Conservation (phyloP, 2,797 vertebrate genomes). For the Phoeniculus purpureus region DNA sequence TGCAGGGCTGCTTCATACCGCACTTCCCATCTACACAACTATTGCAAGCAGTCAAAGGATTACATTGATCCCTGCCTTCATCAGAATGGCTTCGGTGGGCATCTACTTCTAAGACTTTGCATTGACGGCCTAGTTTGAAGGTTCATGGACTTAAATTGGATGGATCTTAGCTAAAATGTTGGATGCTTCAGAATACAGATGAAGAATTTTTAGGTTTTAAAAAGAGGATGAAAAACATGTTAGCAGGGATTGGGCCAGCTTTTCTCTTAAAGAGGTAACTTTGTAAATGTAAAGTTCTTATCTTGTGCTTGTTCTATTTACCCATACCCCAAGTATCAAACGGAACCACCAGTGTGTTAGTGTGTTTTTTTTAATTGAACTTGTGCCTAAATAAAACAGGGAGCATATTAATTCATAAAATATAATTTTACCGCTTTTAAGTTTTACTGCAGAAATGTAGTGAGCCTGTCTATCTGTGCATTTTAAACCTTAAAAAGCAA, state of each 20-base stretch:
- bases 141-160: neutral
- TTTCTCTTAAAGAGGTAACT: neutral
- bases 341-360: neutral
- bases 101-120: neutral
- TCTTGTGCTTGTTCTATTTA: neutral
- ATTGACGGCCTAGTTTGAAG: neutral
- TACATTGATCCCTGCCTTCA: neutral
- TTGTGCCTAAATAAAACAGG: slow-evolving; percentile 23
- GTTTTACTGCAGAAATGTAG: neutral
- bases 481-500: neutral
- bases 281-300: neutral
- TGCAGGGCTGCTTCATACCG: neutral
- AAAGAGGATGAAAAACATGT: neutral
- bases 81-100: neutral
- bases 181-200: neutral
- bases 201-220: neutral
- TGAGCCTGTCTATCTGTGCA: neutral
- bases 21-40: neutral
- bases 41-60: neutral
- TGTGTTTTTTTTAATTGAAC: neutral
- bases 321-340: neutral
- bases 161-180: neutral
- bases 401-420: neutral
- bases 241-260: neutral
- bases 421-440: neutral